phyloP scores from a whole-genome alignment of 2,797 vertebrate species.

The Neosalanx taihuensis region DNA sequence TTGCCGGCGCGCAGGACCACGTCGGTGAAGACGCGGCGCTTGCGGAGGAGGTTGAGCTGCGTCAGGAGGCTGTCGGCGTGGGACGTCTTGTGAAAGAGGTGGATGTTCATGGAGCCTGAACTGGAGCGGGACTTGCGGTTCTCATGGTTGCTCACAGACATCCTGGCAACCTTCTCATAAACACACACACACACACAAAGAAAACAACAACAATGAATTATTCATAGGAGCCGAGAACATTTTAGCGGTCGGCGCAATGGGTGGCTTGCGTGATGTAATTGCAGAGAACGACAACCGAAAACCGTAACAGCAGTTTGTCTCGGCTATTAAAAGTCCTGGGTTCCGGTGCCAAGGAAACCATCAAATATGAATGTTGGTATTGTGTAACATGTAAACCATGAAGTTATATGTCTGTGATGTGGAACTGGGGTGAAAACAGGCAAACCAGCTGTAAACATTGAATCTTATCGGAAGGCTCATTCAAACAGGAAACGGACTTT shows the following conservation, averaged over 20 bases:
- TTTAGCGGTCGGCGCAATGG: neutral
- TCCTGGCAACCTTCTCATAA: slow-evolving; percentile 58
- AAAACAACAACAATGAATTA: neutral
- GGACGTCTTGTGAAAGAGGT: slow-evolving; percentile 83
- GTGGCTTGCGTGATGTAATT: neutral
- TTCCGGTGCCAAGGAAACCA: no score
- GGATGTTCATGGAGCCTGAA: slow-evolving; percentile 85
- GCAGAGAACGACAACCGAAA: neutral
- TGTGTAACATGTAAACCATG: neutral
- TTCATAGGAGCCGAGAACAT: neutral
- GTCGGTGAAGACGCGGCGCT: slow-evolving; percentile 79
- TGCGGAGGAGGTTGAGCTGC: slow-evolving; percentile 82
- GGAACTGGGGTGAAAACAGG: neutral
- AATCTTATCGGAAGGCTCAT: slow-evolving; percentile 14
- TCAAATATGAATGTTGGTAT: neutral
- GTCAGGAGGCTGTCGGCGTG: slow-evolving; percentile 82
- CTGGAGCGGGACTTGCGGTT: slow-evolving; percentile 86
- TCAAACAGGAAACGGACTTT: slow-evolving; percentile 55
- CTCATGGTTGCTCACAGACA: slow-evolving; percentile 85
- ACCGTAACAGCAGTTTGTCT: neutral
- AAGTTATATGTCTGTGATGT: neutral
- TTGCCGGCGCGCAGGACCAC: slow-evolving; percentile 77
- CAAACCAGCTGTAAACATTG: slow-evolving; percentile 23
- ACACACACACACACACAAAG: slow-evolving; percentile 5
- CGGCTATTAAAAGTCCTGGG: neutral